Evolutionary conservation across 2,113 vertebrate genomes (phyloP).

Genomic region (Seriola quinqueradiata): DNA sequence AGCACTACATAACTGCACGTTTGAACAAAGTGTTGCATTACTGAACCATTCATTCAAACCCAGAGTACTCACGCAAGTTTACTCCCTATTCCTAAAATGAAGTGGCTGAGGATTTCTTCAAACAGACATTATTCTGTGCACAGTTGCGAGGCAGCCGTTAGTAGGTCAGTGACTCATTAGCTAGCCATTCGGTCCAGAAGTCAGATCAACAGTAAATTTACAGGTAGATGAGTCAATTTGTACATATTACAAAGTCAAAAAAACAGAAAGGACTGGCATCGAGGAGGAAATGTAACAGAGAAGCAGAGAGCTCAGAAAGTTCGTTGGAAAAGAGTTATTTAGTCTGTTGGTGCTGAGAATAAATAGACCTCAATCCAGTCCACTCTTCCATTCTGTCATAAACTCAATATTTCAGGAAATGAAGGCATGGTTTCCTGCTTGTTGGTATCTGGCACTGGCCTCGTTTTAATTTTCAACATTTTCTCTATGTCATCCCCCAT

Average conservation of each 20-base stretch:
- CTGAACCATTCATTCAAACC: conserved; percentile 6
- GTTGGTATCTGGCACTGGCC: conserved; percentile 1
- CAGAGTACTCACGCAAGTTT: conserved; percentile 1
- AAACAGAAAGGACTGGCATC: neutral
- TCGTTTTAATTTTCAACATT: conserved; percentile 19
- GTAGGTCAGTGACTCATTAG: conserved; percentile 75
- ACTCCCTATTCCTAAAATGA: conserved; percentile 4
- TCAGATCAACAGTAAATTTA: conserved; percentile 36
- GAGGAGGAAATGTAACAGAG: conserved; percentile 2
- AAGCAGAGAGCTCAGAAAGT: neutral
- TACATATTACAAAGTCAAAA: neutral
- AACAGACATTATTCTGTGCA: conserved; percentile 31
- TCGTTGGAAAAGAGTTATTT: conserved; percentile 12
- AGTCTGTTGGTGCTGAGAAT: conserved; percentile 32
- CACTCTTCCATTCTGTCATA: conserved; percentile 59
- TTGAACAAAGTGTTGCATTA: neutral
- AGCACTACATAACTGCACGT: conserved; percentile 3
- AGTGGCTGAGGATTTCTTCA: conserved; percentile 47
- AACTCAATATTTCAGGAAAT: conserved; percentile 57
- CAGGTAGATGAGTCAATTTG: conserved; percentile 38
- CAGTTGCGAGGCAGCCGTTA: conserved; percentile 41
- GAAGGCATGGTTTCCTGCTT: conserved; percentile 58
- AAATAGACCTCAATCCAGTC: conserved; percentile 27
- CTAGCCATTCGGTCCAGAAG: conserved; percentile 43
- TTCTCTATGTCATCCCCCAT: conserved; percentile 18